Conservation (phyloP, 2,888 invertebrate genomes). For the Drosophila merina region DNA sequence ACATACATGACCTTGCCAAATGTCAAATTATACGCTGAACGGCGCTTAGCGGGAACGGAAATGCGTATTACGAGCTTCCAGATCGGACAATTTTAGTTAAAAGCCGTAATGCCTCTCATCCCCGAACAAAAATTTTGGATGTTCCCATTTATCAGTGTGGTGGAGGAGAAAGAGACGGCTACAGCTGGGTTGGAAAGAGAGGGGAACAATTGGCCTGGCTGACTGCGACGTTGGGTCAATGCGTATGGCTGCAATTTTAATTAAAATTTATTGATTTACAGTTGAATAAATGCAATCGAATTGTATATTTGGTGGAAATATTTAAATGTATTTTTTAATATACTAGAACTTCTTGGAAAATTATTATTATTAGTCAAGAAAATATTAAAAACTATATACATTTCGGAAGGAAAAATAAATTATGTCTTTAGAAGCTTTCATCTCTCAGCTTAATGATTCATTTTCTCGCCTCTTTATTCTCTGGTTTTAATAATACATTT, state of each 20-base stretch:
- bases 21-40: conserved; percentile 76
- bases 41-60: conserved; percentile 67
- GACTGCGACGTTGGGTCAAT: conserved; percentile 41
- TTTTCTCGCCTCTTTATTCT: conserved; percentile 41
- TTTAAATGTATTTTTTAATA: too few relatives aligned
- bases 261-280: conserved; percentile 80
- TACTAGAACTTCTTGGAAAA: too few relatives aligned
- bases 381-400: neutral
- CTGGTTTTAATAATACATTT: conserved; percentile 69
- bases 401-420: neutral
- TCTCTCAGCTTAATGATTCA: conserved; percentile 7
- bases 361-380: neutral
- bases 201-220: conserved; percentile 51
- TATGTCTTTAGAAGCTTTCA: neutral
- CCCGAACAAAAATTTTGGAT: conserved; percentile 43
- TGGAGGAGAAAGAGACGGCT: neutral
- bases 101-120: conserved; percentile 32
- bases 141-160: conserved; percentile 48
- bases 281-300: conserved; percentile 74
- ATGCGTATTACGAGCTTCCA: conserved; percentile 67
- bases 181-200: too few relatives aligned
- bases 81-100: conserved; percentile 57
- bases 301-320: neutral
- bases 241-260: conserved; percentile 73
- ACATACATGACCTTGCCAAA: conserved; percentile 67